Evolutionary conservation across 2,797 vertebrate genomes (phyloP).

Genomic region (Halcyon badia): DNA sequence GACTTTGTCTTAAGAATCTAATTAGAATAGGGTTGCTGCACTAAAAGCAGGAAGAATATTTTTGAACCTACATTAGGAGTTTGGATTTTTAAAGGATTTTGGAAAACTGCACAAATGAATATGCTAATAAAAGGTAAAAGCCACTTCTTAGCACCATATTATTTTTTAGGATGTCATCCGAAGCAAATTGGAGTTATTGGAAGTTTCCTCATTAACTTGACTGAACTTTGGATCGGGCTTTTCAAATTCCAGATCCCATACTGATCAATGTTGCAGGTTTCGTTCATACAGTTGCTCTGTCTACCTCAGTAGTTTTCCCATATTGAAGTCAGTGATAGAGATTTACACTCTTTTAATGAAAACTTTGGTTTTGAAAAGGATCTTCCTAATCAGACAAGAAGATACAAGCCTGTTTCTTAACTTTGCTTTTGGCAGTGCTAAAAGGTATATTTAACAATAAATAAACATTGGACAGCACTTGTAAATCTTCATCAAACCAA

Average conservation of each 20-base stretch:
- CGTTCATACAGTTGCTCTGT: neutral
- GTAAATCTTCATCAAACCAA: neutral
- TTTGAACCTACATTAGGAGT: neutral
- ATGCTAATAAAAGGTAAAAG: neutral
- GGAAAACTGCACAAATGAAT: neutral
- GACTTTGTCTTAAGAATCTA: neutral
- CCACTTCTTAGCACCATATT: neutral
- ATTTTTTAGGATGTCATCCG: neutral
- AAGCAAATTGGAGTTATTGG: neutral
- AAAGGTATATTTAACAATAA: neutral
- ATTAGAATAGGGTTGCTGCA: neutral
- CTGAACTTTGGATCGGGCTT: neutral
- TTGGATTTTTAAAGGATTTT: neutral
- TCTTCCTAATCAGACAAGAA: neutral
- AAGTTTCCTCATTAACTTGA: neutral
- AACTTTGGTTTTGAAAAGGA: neutral
- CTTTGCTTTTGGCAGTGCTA: neutral
- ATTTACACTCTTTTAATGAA: neutral
- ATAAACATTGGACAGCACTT: neutral
- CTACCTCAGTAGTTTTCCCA: neutral
- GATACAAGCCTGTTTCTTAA: neutral
- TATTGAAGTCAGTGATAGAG: accelerated
- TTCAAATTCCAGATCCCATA: neutral
- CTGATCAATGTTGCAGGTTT: neutral
- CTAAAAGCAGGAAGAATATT: neutral